phyloP scores from a whole-genome alignment of 2,888 invertebrate genomes.

The Phaonia tiefii region DNA sequence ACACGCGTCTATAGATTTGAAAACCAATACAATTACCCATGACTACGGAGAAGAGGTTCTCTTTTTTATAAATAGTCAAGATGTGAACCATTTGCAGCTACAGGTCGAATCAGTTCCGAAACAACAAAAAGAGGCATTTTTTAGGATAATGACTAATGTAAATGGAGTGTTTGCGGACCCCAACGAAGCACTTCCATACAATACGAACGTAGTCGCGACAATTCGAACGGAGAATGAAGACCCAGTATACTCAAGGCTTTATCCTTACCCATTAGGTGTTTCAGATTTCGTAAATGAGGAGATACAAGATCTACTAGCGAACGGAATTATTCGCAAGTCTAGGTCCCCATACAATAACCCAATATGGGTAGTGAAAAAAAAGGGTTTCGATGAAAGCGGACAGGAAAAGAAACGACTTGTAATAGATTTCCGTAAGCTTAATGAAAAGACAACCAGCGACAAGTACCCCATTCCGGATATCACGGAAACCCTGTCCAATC shows the following conservation, averaged over 20 bases:
- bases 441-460: background rate
- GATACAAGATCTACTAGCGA: conserved; percentile 10
- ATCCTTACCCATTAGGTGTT: conserved; percentile 4
- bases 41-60: conserved; percentile 26
- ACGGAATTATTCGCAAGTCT: conserved; percentile 14
- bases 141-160: conserved; percentile 12
- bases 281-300: conserved; percentile 23
- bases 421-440: conserved; percentile 44
- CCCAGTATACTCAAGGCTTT: conserved; percentile 11
- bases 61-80: conserved; percentile 24
- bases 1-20: conserved; percentile 35
- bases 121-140: conserved; percentile 1
- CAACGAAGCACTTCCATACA: conserved; percentile 44
- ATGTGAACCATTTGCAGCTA: conserved; percentile 24
- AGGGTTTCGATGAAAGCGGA: background rate
- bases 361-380: conserved; percentile 1
- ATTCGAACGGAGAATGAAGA: conserved; percentile 47
- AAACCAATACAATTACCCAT: conserved; percentile 23
- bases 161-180: conserved; percentile 50
- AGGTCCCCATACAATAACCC: background rate
- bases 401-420: conserved; percentile 43
- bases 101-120: conserved; percentile 33
- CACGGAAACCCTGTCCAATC: conserved; percentile 19
- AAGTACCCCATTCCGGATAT: conserved; percentile 17
- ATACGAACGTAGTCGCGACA: conserved; percentile 42